phyloP scores from a whole-genome alignment of 1,140 invertebrate species.

The Solenopsis invicta region DNA sequence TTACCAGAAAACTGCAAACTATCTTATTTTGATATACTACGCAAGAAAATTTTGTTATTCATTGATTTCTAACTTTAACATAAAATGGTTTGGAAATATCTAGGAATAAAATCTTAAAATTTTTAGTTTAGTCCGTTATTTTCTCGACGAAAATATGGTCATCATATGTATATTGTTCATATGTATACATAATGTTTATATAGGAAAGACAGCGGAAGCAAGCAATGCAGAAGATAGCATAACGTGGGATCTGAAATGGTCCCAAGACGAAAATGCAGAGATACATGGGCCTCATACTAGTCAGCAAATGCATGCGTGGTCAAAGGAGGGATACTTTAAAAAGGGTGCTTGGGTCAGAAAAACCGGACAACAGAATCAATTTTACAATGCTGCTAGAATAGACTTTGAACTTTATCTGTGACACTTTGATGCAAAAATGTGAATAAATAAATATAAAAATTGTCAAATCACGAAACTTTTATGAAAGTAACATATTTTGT shows the following conservation, averaged over 20 bases:
- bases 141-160: too few relatives aligned
- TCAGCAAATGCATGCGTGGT: slow-evolving; percentile 96
- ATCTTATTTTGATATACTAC: too few relatives aligned
- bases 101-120: too few relatives aligned
- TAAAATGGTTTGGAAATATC: too few relatives aligned
- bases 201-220: slow-evolving; percentile 25
- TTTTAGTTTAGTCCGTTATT: too few relatives aligned
- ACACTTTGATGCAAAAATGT: slow-evolving; percentile 62
- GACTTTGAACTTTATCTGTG: slow-evolving; percentile 97
- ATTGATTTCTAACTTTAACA: too few relatives aligned
- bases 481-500: neutral
- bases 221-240: slow-evolving; percentile 83
- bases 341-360: slow-evolving; percentile 94
- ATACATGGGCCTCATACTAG: slow-evolving; percentile 95
- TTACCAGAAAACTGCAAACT: too few relatives aligned
- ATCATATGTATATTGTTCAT: neutral
- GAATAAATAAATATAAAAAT: slow-evolving; percentile 32
- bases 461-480: neutral
- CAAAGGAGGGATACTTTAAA: slow-evolving; percentile 94
- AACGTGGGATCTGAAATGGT: slow-evolving; percentile 97
- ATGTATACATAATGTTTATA: neutral
- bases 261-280: slow-evolving; percentile 91
- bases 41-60: too few relatives aligned
- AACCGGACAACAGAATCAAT: slow-evolving; percentile 91
- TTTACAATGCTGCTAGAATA: slow-evolving; percentile 95